A percentile compares a stretch with the other conserved stretches of the same genome.
Conservation (phyloP, 2,797 vertebrate genomes). For the Esox masquinongy region DNA sequence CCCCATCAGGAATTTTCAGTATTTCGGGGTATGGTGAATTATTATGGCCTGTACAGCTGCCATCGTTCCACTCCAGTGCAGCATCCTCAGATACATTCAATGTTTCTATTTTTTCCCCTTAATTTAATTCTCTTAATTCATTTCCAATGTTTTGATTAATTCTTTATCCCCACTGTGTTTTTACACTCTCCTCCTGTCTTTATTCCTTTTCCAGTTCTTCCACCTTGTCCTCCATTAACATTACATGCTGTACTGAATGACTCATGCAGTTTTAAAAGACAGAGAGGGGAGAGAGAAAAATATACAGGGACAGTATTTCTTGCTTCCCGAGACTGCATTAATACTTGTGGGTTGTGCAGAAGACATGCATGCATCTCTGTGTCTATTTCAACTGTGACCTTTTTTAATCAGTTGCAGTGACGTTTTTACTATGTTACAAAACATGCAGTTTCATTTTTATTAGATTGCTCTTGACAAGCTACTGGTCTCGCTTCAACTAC, state of each 20-base stretch:
- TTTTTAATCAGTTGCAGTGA: slow-evolving; percentile 28
- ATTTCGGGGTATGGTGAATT: slow-evolving; percentile 36
- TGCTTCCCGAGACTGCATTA: slow-evolving; percentile 17
- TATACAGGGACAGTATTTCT: slow-evolving; percentile 9
- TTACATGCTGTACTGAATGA: slow-evolving; percentile 53
- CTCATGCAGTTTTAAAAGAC: slow-evolving; percentile 60
- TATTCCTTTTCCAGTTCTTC: slow-evolving; percentile 49
- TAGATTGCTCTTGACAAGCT: slow-evolving; percentile 45
- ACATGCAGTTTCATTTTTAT: slow-evolving; percentile 29
- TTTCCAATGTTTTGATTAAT: slow-evolving; percentile 22
- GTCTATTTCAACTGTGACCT: slow-evolving; percentile 18
- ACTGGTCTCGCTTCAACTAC: slow-evolving; percentile 29
- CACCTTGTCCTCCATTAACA: slow-evolving; percentile 67
- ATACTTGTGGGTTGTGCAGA: slow-evolving; percentile 13
- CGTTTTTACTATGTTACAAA: slow-evolving; percentile 24
- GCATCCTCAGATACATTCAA: slow-evolving; percentile 11
- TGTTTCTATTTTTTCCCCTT: slow-evolving; percentile 26
- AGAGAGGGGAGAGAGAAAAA: slow-evolving; percentile 13
- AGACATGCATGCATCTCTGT: slow-evolving; percentile 15
- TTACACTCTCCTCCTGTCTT: slow-evolving; percentile 25
- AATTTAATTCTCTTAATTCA: slow-evolving; percentile 24
- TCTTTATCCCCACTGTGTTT: slow-evolving; percentile 3
- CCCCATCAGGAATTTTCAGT: slow-evolving; percentile 21
- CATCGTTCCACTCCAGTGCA: slow-evolving; percentile 21
- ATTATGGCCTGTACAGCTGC: slow-evolving; percentile 25